These are phyloP conservation scores for Tenthredo amoena DNA, from an alignment of 2,888 invertebrate species.

Conservation along the genomic window DNA sequence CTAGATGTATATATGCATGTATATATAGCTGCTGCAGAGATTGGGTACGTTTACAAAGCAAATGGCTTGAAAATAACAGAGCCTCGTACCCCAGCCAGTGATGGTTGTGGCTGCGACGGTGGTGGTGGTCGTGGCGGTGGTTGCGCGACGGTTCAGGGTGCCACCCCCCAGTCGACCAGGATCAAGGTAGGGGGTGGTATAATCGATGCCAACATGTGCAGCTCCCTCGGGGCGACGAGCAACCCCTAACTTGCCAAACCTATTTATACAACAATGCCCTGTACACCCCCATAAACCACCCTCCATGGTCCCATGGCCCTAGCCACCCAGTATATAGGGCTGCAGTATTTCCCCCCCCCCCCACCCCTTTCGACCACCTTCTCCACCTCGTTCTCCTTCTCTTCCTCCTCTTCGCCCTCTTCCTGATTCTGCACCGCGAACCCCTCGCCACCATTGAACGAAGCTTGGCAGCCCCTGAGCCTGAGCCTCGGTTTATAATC, in stretches of 20 bases:
- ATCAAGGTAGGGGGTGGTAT: constrained; percentile 68
- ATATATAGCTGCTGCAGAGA: constrained; percentile 65
- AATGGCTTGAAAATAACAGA: constrained; percentile 77
- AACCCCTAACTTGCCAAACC: constrained; percentile 78
- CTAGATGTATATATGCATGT: background rate
- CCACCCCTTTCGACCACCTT: constrained; percentile 55
- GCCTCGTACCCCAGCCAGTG: constrained; percentile 59
- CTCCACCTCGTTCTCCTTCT: background rate
- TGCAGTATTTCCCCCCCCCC: constrained; percentile 59
- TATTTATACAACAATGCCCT: constrained; percentile 78
- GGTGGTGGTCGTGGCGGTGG: constrained; percentile 40
- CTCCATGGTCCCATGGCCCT: constrained; percentile 56
- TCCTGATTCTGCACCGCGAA: constrained; percentile 56
- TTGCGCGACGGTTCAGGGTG: constrained; percentile 49
- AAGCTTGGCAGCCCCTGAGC: constrained; percentile 21
- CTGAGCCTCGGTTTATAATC: constrained; percentile 48
- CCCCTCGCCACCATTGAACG: constrained; percentile 23
- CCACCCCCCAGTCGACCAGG: constrained; percentile 57
- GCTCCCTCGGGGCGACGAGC: constrained; percentile 75
- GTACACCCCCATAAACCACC: constrained; percentile 76
- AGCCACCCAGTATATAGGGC: constrained; percentile 53
- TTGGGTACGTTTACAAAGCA: constrained; percentile 77
- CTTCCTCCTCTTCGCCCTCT: constrained; percentile 44
- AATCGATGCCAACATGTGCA: constrained; percentile 78
- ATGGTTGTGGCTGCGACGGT: constrained; percentile 40